These are phyloP conservation scores for Macrocentrus cingulum DNA, from an alignment of 1,140 invertebrate genomes.

Conservation along the genomic window DNA sequence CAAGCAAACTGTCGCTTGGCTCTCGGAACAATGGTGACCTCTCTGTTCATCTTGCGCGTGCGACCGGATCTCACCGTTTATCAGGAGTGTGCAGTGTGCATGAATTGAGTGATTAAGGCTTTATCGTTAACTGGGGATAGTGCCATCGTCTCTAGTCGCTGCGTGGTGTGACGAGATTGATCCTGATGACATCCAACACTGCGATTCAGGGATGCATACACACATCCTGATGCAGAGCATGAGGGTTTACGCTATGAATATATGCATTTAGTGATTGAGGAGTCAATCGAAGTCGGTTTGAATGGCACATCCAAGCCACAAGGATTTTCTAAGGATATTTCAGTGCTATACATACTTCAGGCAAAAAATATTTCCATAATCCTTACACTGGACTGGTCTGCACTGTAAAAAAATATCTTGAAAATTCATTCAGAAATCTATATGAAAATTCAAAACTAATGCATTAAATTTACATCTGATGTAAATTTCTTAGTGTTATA, in stretches of 20 bases:
- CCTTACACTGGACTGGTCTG: not conserved
- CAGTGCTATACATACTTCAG: not conserved
- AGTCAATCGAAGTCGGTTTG: too few relatives aligned
- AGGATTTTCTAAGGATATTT: too few relatives aligned
- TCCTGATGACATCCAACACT: not conserved
- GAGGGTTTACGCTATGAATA: too few relatives aligned
- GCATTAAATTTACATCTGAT: too few relatives aligned
- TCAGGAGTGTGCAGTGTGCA: conserved; percentile 15
- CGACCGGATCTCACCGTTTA: conserved; percentile 1
- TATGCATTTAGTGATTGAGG: too few relatives aligned
- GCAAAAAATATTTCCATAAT: not conserved
- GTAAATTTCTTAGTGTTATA: too few relatives aligned
- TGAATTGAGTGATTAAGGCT: conserved; percentile 11
- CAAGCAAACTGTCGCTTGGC: not conserved
- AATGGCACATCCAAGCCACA: too few relatives aligned
- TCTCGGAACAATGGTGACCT: conserved; percentile 1
- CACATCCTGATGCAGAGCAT: too few relatives aligned
- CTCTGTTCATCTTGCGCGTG: not conserved
- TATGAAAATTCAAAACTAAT: too few relatives aligned
- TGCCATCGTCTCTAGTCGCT: not conserved
- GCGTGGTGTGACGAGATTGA: not conserved
- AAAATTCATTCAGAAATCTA: too few relatives aligned
- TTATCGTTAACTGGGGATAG: not conserved
- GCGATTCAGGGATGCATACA: too few relatives aligned
- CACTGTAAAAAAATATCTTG: too few relatives aligned